Percentiles rank a stretch among this genome's conserved stretches.
Evolutionary conservation across 2,797 vertebrate genomes (phyloP).

Genomic region (Gadopsis bispinosus): DNA sequence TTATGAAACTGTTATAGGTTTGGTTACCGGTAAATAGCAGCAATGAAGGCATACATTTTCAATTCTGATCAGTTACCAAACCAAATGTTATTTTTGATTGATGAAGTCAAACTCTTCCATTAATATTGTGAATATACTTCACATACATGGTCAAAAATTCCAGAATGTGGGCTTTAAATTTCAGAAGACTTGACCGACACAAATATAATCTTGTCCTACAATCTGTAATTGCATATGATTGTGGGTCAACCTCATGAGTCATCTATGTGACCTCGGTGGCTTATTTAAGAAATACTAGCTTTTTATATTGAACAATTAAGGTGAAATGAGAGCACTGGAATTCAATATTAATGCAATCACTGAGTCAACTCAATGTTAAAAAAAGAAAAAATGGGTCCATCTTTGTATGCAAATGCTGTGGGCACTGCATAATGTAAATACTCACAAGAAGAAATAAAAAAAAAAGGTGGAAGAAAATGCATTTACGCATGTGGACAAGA

Average conservation of each 20-base stretch:
- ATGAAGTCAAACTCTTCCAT: background rate
- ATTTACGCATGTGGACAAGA: slow-evolving; percentile 73
- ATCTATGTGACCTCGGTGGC: slow-evolving; percentile 58
- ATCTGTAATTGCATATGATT: slow-evolving; percentile 64
- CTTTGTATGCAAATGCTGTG: slow-evolving; percentile 56
- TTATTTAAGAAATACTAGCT: slow-evolving; percentile 66
- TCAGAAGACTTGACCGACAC: slow-evolving; percentile 49
- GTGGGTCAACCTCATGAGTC: slow-evolving; percentile 67
- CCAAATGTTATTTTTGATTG: background rate
- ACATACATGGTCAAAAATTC: slow-evolving; percentile 24
- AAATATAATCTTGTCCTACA: slow-evolving; percentile 50
- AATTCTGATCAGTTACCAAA: slow-evolving; percentile 2
- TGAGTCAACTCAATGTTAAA: slow-evolving; percentile 41
- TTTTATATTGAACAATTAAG: slow-evolving; percentile 68
- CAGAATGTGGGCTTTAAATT: slow-evolving; percentile 36
- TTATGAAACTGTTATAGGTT: background rate
- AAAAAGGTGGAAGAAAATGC: slow-evolving; percentile 55
- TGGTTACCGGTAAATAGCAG: slow-evolving; percentile 4
- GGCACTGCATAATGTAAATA: slow-evolving; percentile 31
- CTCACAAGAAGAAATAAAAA: slow-evolving; percentile 43
- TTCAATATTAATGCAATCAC: slow-evolving; percentile 48
- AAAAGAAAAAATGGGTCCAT: slow-evolving; percentile 36
- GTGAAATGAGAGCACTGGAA: slow-evolving; percentile 52
- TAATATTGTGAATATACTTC: slow-evolving; percentile 12
- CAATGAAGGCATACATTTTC: background rate